These are phyloP conservation scores for Phyllotreta cruciferae DNA, from an alignment of 2,888 invertebrate genomes.

Conservation along the genomic window DNA sequence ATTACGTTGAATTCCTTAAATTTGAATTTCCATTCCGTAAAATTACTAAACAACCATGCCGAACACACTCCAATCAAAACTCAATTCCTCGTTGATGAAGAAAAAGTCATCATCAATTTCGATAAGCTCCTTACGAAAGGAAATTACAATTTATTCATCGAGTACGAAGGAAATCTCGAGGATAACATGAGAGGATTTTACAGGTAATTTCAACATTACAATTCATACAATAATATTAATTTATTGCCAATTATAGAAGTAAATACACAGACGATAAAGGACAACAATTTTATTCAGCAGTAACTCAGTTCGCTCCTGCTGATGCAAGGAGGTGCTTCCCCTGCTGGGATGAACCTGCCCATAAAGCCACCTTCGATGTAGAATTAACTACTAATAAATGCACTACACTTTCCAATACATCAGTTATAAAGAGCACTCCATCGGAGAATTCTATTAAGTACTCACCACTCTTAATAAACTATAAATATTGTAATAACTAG, in stretches of 20 bases:
- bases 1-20: constrained; percentile 81
- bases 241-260: constrained; percentile 59
- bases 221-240: background rate
- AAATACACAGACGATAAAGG: constrained; percentile 79
- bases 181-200: constrained; percentile 90
- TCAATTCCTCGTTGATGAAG: constrained; percentile 64
- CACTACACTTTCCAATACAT: constrained; percentile 94
- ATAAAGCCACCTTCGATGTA: constrained; percentile 94
- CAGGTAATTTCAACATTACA: constrained; percentile 12
- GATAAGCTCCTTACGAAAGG: constrained; percentile 66
- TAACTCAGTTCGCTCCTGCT: constrained; percentile 90
- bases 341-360: constrained; percentile 97
- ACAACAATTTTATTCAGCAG: constrained; percentile 81
- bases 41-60: constrained; percentile 62
- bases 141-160: constrained; percentile 67
- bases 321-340: constrained; percentile 92
- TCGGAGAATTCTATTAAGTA: constrained; percentile 37
- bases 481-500: constrained; percentile 1
- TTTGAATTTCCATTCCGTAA: constrained; percentile 71
- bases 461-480: background rate
- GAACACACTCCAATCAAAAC: constrained; percentile 53
- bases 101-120: constrained; percentile 74
- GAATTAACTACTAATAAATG: constrained; percentile 77
- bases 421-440: constrained; percentile 58
- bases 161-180: constrained; percentile 83